A percentile compares a stretch with the other conserved stretches of the same genome.
Evolutionary conservation across 2,888 invertebrate genomes (phyloP).

Genomic region (Drosophila pegasa): DNA sequence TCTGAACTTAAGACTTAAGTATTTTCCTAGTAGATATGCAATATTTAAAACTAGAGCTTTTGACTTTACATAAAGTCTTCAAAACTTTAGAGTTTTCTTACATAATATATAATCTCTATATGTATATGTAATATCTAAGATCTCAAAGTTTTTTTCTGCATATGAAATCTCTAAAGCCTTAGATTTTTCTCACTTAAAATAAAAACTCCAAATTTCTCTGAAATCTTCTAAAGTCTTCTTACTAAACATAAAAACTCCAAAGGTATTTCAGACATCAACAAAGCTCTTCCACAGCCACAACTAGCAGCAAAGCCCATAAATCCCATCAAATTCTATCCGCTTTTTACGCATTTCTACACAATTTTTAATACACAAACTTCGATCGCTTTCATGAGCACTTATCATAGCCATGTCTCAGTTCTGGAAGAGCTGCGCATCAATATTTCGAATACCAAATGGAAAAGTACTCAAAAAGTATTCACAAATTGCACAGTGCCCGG

Average conservation of each 20-base stretch:
- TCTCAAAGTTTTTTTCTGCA: no score
- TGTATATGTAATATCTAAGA: not conserved
- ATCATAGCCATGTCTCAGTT: not conserved
- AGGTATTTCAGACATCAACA: not conserved
- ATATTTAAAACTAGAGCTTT: no score
- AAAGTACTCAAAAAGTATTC: conserved; percentile 45
- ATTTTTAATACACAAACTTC: not conserved
- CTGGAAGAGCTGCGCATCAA: not conserved
- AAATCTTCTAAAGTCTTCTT: no score
- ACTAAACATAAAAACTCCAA: not conserved
- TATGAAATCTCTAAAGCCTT: not conserved
- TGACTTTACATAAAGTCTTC: no score
- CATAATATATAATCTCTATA: no score
- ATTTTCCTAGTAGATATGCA: no score
- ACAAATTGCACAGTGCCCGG: conserved; percentile 29
- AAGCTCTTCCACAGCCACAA: not conserved
- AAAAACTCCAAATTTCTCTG: not conserved
- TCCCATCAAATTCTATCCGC: not conserved
- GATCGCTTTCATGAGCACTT: conserved; percentile 9
- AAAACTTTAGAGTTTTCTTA: no score
- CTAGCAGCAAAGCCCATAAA: not conserved
- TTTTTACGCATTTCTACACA: not conserved
- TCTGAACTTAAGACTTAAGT: no score
- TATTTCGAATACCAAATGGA: not conserved
- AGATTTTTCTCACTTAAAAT: no score